phyloP scores from a whole-genome alignment of 2,888 invertebrate species.

The Allacma fusca region DNA sequence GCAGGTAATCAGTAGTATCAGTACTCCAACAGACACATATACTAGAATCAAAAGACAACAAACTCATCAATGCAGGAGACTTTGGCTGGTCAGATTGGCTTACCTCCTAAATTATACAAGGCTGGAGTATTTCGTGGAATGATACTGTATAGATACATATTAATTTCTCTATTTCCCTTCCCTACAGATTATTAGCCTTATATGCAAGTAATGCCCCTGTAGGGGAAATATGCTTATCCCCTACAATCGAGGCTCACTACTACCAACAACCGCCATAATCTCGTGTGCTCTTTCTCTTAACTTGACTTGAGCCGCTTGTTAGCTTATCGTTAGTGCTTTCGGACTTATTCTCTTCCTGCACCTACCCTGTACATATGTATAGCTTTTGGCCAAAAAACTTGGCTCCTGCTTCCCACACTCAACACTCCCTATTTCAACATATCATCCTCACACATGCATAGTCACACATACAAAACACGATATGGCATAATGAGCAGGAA shows the following conservation, averaged over 20 bases:
- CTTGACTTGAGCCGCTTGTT: slow-evolving; percentile 12
- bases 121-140: background rate
- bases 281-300: background rate
- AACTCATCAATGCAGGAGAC: slow-evolving; percentile 7
- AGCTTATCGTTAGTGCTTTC: slow-evolving; percentile 1
- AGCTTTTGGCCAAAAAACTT: too few species aligned
- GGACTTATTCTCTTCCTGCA: background rate
- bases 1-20: too few species aligned
- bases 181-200: too few species aligned
- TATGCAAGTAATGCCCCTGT: too few species aligned
- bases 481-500: background rate
- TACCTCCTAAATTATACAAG: background rate
- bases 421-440: too few species aligned
- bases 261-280: too few species aligned
- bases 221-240: too few species aligned
- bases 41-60: background rate
- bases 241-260: too few species aligned
- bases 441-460: too few species aligned
- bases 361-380: background rate
- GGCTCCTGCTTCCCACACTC: too few species aligned
- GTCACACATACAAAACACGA: background rate
- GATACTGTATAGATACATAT: background rate
- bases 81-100: slow-evolving; percentile 1
- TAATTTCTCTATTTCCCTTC: background rate
- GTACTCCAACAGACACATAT: too few species aligned